Conservation (phyloP, 2,888 invertebrate species). For the Caenorhabditis becei region DNA sequence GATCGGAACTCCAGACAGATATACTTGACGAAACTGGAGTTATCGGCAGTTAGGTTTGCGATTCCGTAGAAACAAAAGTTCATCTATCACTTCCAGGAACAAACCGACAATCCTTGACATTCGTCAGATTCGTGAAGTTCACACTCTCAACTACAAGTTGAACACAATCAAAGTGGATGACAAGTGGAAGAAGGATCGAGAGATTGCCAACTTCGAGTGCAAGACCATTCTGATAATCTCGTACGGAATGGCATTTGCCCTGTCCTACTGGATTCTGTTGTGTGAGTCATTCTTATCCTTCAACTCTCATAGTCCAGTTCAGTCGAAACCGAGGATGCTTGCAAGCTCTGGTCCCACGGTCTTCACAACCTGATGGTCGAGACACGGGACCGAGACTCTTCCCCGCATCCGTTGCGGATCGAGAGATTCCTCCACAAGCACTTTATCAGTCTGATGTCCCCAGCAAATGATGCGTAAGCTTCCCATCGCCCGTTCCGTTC, state of each 20-base stretch:
- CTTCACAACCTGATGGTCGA: constrained; percentile 75
- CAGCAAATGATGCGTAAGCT: constrained; percentile 66
- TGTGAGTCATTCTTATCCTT: constrained; percentile 55
- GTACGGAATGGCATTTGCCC: constrained; percentile 77
- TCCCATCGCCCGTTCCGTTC: not conserved
- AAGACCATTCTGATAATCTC: constrained; percentile 77
- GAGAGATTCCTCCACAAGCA: constrained; percentile 80
- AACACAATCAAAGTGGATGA: constrained; percentile 77
- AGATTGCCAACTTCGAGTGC: constrained; percentile 72
- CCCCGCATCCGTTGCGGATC: constrained; percentile 73
- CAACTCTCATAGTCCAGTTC: constrained; percentile 27
- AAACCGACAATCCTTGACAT: constrained; percentile 74
- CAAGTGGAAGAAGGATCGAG: constrained; percentile 80
- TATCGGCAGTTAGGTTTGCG: constrained; percentile 62
- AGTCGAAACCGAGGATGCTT: constrained; percentile 78
- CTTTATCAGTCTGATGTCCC: constrained; percentile 73
- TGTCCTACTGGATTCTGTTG: constrained; percentile 73
- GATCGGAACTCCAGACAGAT: constrained; percentile 77
- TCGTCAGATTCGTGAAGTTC: constrained; percentile 77
- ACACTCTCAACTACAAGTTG: constrained; percentile 77
- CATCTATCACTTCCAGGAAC: constrained; percentile 47
- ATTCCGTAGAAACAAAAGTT: not conserved
- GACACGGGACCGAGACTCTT: constrained; percentile 66
- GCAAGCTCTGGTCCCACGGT: constrained; percentile 77
- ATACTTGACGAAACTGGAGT: constrained; percentile 68